Percentiles rank a stretch among this genome's conserved stretches.
Evolutionary conservation across 2,888 invertebrate species (phyloP).

Genomic region (Abscondita cerata): DNA sequence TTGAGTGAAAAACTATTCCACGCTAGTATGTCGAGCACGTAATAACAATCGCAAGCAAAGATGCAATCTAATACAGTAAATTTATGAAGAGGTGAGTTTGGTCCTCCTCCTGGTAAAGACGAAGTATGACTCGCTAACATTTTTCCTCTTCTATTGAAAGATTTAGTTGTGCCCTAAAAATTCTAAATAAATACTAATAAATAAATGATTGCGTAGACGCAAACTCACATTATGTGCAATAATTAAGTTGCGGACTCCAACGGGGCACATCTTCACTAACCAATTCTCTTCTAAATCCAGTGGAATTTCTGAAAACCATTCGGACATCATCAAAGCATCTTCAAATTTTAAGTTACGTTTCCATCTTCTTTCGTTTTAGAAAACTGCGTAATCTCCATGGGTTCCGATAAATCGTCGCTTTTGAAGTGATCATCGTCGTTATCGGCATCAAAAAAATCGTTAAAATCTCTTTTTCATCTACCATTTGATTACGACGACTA

Average conservation of each 20-base stretch:
- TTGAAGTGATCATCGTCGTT: slow-evolving; percentile 7
- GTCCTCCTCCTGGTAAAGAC: slow-evolving; percentile 75
- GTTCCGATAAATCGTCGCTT: slow-evolving; percentile 28
- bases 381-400: slow-evolving; percentile 45
- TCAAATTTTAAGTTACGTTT: neutral
- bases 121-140: slow-evolving; percentile 66
- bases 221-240: slow-evolving; percentile 69
- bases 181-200: neutral
- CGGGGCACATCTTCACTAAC: slow-evolving; percentile 81
- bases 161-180: slow-evolving; percentile 73
- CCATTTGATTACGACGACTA: slow-evolving; percentile 60
- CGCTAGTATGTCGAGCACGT: slow-evolving; percentile 81
- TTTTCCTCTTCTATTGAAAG: slow-evolving; percentile 71
- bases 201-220: too few relatives aligned
- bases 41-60: slow-evolving; percentile 72
- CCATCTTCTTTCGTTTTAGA: neutral
- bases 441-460: slow-evolving; percentile 57
- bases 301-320: slow-evolving; percentile 92
- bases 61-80: slow-evolving; percentile 86
- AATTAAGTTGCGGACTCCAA: slow-evolving; percentile 82
- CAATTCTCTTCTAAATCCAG: slow-evolving; percentile 74
- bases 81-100: slow-evolving; percentile 51
- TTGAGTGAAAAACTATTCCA: slow-evolving; percentile 79
- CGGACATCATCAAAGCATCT: slow-evolving; percentile 80
- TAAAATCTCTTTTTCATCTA: slow-evolving; percentile 64